Evolutionary conservation across 2,113 vertebrate species (phyloP), one percentile per base, ranked within the genome.

Genomic region (Xyliphius kryptos): DNA sequence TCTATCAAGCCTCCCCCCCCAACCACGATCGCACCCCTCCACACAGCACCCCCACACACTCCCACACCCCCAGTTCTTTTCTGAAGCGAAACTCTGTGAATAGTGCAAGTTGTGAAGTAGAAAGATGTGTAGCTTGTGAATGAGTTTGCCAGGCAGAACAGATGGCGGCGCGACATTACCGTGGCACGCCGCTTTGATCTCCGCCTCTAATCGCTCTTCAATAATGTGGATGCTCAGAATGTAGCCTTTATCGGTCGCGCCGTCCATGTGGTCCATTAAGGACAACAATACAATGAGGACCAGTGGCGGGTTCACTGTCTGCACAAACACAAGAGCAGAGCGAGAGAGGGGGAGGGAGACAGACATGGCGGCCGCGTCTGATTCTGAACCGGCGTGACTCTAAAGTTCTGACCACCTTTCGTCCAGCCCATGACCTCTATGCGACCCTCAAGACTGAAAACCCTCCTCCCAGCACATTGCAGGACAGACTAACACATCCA

Each of bases 321-420:
- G 46, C 46, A 37, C 52, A 40, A 72, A 77, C 71, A 75, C 73
- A 76, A 51, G 76, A 77, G 82, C 78, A 83, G 64, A 40, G 77
- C 74, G 79, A 83, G 81, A 48, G 75, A 77, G 36, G 9, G 19
- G 4, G 10, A 10, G 16, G 10, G 32, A 40, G 53, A 56, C 2
- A 19, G 32, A 15, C n/a, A 48, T 14, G 5, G 15, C 9, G n/a
- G 5, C 5, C 9, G n/a, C 26, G 26, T 32, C 26, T 32, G 26
- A 32, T 32, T 32, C 26, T 32, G 26, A 32, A n/a, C n/a, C n/a
- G n/a, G n/a, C n/a, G n/a, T n/a, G n/a, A n/a, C n/a, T n/a, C n/a
- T n/a, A n/a, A n/a, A n/a, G n/a, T n/a, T n/a, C n/a, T n/a, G n/a
- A n/a, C n/a, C n/a, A n/a, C n/a, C n/a, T n/a, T n/a, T n/a, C n/a